These are phyloP conservation scores for Drosophila flavopinicola DNA, from an alignment of 2,888 invertebrate genomes.

Conservation along the genomic window DNA sequence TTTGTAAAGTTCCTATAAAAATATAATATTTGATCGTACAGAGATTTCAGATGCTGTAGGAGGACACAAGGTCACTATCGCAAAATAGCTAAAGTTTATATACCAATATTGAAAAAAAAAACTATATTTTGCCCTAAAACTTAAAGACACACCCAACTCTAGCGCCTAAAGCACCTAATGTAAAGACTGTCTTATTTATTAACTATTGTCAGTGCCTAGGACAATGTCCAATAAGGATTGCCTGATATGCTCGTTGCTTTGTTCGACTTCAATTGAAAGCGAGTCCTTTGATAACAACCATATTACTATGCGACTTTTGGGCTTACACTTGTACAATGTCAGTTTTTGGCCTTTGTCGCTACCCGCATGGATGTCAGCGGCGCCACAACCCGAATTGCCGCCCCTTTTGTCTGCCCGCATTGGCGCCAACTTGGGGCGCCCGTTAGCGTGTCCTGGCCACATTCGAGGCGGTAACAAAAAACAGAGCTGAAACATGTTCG, in stretches of 20 bases:
- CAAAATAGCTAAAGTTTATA: too few relatives aligned
- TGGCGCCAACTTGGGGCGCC: slow-evolving; percentile 66
- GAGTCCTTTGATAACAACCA: slow-evolving; percentile 31
- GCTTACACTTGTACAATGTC: slow-evolving; percentile 2
- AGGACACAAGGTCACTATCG: too few relatives aligned
- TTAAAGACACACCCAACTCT: too few relatives aligned
- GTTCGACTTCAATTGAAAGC: slow-evolving; percentile 16
- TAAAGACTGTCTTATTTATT: neutral
- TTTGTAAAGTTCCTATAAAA: too few relatives aligned
- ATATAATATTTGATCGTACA: too few relatives aligned
- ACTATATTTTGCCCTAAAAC: too few relatives aligned
- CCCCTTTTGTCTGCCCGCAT: slow-evolving; percentile 50
- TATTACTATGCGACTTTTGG: slow-evolving; percentile 8
- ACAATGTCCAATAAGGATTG: neutral
- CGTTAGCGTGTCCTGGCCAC: slow-evolving; percentile 68
- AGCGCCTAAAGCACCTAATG: too few relatives aligned
- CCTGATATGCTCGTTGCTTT: slow-evolving; percentile 12
- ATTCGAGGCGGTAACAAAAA: slow-evolving; percentile 46
- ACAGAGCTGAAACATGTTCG: slow-evolving; percentile 28
- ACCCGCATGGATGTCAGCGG: slow-evolving; percentile 20
- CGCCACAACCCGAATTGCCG: slow-evolving; percentile 33
- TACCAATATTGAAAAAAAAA: too few relatives aligned
- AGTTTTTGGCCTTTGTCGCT: slow-evolving; percentile 10
- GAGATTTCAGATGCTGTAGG: too few relatives aligned
- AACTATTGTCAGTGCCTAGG: neutral